A percentile compares a stretch with the other conserved stretches of the same genome.
Evolutionary conservation across 2,888 invertebrate species (phyloP).

Genomic region (Punctoribates punctum): DNA sequence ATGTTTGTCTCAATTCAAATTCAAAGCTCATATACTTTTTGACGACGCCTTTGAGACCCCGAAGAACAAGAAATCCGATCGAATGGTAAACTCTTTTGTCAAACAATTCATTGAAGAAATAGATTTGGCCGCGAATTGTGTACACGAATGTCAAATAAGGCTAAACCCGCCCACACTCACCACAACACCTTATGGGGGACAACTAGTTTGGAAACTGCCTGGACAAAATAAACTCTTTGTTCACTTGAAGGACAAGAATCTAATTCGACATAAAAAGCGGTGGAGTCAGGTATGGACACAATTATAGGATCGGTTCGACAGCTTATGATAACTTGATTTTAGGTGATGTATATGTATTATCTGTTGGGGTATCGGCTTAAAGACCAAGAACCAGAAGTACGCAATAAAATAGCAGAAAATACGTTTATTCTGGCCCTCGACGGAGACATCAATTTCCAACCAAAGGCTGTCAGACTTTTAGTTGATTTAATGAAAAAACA

Average conservation of each 20-base stretch:
- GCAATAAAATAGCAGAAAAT: slow-evolving; percentile 69
- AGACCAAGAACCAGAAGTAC: slow-evolving; percentile 39
- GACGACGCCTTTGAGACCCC: slow-evolving; percentile 75
- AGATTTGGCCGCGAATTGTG: slow-evolving; percentile 67
- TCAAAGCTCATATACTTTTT: slow-evolving; percentile 71
- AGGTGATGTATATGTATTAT: slow-evolving; percentile 86
- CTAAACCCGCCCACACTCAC: slow-evolving; percentile 67
- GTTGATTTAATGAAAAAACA: slow-evolving; percentile 83
- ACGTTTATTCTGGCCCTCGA: slow-evolving; percentile 79
- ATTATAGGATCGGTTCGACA: background rate
- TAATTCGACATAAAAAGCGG: slow-evolving; percentile 81
- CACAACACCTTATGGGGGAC: slow-evolving; percentile 80
- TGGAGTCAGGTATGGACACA: slow-evolving; percentile 72
- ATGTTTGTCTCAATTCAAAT: background rate
- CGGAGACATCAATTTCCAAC: slow-evolving; percentile 84
- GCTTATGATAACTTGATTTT: background rate
- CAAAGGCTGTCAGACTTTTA: slow-evolving; percentile 70
- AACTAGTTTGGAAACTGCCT: slow-evolving; percentile 75
- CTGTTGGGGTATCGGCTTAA: slow-evolving; percentile 70
- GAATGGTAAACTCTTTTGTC: slow-evolving; percentile 74
- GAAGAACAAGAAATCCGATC: background rate
- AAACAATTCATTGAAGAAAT: slow-evolving; percentile 67
- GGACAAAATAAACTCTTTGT: slow-evolving; percentile 78
- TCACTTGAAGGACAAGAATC: slow-evolving; percentile 82
- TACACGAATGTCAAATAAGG: slow-evolving; percentile 57